A percentile compares a stretch with the other conserved stretches of the same genome.
phyloP scores from a whole-genome alignment of 2,113 vertebrate genomes.

The zebrafish (Danio rerio) region GRCz12tu NC_133197.1:4432001-4432500 shows the following conservation, averaged over 20 bases:
- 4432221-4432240: constrained; percentile 76
- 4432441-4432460: constrained; percentile 33
- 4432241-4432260: constrained; percentile 70
- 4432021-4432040: too few species aligned
- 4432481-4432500: neutral
- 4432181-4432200: constrained; percentile 63
- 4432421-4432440: constrained; percentile 44
- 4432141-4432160: constrained; percentile 27
- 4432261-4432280: constrained; percentile 72
- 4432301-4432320: constrained; percentile 51
- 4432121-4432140: constrained; percentile 21
- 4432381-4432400: constrained; percentile 16
- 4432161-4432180: neutral
- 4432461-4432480: neutral
- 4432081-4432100: neutral
- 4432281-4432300: constrained; percentile 61
- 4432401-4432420: constrained; percentile 32
- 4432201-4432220: constrained; percentile 80
- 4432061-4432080: neutral
- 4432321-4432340: constrained; percentile 70
- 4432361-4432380: constrained; percentile 43
- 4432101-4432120: too few species aligned
- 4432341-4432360: constrained; percentile 57
- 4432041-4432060: neutral
- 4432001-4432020: neutral